These are phyloP conservation scores for Peromyscus californicus DNA, from an alignment of 2,113 vertebrate genomes.

Conservation along the genomic window DNA sequence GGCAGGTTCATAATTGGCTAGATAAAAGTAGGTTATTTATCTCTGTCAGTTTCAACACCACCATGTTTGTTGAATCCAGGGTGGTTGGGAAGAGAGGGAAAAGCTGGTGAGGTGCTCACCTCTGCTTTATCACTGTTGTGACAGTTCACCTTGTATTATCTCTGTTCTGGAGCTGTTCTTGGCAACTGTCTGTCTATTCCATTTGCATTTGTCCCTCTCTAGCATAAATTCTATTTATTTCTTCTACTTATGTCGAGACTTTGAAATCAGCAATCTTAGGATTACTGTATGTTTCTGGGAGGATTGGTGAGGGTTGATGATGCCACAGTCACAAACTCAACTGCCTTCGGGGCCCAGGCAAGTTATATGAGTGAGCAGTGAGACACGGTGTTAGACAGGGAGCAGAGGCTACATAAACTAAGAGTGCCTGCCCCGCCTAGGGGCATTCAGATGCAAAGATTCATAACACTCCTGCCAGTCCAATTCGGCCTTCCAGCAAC, in stretches of 20 bases:
- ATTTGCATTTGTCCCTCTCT: slow-evolving; percentile 8
- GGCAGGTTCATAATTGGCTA: slow-evolving; percentile 5
- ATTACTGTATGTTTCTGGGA: slow-evolving; percentile 8
- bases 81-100: neutral
- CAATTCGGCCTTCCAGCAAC: slow-evolving; percentile 60
- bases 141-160: neutral
- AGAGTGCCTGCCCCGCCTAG: slow-evolving; percentile 41
- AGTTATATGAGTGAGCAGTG: slow-evolving; percentile 29
- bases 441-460: slow-evolving; percentile 58
- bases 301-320: neutral
- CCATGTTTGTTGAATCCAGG: neutral
- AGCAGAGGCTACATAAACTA: slow-evolving; percentile 53
- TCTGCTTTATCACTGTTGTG: neutral
- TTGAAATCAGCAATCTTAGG: slow-evolving; percentile 29
- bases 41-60: neutral
- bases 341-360: slow-evolving; percentile 41
- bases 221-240: slow-evolving; percentile 40
- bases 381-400: slow-evolving; percentile 26
- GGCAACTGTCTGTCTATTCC: neutral
- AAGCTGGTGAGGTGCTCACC: neutral
- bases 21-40: neutral
- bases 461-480: slow-evolving; percentile 59
- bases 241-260: neutral
- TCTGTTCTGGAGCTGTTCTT: slow-evolving; percentile 40
- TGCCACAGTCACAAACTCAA: slow-evolving; percentile 7